Evolutionary conservation across 2,797 vertebrate species (phyloP).

Genomic region (Notolabrus celidotus): DNA sequence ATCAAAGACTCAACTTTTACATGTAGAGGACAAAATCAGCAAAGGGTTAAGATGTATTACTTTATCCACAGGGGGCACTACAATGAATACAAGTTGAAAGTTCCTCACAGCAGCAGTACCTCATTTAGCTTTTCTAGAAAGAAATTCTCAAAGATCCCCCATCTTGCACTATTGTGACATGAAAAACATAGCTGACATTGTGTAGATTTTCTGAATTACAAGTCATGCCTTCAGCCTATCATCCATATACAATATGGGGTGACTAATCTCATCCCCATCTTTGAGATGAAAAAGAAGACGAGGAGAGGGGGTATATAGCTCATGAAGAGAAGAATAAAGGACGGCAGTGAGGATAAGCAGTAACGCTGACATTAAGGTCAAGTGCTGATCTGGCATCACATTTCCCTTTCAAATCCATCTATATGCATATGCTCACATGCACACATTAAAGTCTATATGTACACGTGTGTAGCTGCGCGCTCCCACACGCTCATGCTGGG

Average conservation of each 20-base stretch:
- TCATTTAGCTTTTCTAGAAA: no score
- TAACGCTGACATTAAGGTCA: slow-evolving; percentile 71
- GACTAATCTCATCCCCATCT: slow-evolving; percentile 56
- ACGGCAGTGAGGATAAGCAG: slow-evolving; percentile 36
- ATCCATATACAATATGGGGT: slow-evolving; percentile 30
- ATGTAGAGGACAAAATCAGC: no score
- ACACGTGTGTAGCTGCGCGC: slow-evolving; percentile 20
- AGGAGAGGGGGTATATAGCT: background rate
- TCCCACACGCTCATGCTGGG: slow-evolving; percentile 28
- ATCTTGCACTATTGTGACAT: background rate
- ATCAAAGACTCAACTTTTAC: no score
- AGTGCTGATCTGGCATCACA: slow-evolving; percentile 73
- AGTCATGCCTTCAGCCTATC: slow-evolving; percentile 36
- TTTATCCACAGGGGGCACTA: no score
- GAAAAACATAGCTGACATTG: slow-evolving; percentile 49
- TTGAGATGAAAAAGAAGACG: slow-evolving; percentile 54
- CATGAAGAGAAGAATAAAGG: slow-evolving; percentile 38
- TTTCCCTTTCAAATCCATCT: slow-evolving; percentile 69
- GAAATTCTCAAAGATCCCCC: slow-evolving; percentile 8
- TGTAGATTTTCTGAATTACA: slow-evolving; percentile 54
- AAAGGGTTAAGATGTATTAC: no score
- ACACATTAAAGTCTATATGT: slow-evolving; percentile 33
- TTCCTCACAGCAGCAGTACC: background rate
- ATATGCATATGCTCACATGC: slow-evolving; percentile 60
- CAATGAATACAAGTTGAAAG: background rate